Conservation (phyloP, 2,888 invertebrate species). For the Drosophila anomalipes region DNA sequence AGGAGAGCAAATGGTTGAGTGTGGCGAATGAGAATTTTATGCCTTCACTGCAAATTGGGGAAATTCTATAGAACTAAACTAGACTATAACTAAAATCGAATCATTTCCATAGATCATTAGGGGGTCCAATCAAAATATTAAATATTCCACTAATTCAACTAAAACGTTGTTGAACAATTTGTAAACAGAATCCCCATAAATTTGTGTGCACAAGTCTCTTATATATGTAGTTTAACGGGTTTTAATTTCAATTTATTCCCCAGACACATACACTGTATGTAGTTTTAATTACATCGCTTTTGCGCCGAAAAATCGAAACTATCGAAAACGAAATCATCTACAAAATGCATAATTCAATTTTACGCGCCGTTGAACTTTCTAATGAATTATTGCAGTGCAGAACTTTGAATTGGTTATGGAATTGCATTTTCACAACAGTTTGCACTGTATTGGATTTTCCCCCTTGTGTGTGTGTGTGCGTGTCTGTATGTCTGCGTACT, state of each 20-base stretch:
- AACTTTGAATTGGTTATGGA: constrained; percentile 50
- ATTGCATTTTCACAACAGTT: constrained; percentile 70
- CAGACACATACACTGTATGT: constrained; percentile 7
- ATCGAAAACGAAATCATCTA: constrained; percentile 68
- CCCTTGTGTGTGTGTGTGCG: constrained; percentile 10
- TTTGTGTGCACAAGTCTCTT: constrained; percentile 8
- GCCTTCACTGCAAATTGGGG: not conserved
- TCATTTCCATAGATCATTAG: not conserved
- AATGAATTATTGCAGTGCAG: constrained; percentile 67
- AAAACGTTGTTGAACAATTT: not conserved
- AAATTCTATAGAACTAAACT: not conserved
- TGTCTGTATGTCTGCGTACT: constrained; percentile 4
- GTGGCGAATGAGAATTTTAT: not conserved
- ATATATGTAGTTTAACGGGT: constrained; percentile 2
- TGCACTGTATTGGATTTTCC: constrained; percentile 46
- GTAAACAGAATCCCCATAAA: constrained; percentile 2
- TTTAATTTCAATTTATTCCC: constrained; percentile 6
- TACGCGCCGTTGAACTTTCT: constrained; percentile 73
- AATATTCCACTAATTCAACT: not conserved
- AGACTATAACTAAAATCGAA: not conserved
- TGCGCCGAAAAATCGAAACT: constrained; percentile 47
- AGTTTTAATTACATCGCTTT: constrained; percentile 53
- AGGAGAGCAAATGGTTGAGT: not conserved
- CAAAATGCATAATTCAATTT: constrained; percentile 77
- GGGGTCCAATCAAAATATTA: not conserved